These are phyloP conservation scores for Ennomos quercinarius DNA, from an alignment of 2,888 invertebrate genomes.

Conservation along the genomic window DNA sequence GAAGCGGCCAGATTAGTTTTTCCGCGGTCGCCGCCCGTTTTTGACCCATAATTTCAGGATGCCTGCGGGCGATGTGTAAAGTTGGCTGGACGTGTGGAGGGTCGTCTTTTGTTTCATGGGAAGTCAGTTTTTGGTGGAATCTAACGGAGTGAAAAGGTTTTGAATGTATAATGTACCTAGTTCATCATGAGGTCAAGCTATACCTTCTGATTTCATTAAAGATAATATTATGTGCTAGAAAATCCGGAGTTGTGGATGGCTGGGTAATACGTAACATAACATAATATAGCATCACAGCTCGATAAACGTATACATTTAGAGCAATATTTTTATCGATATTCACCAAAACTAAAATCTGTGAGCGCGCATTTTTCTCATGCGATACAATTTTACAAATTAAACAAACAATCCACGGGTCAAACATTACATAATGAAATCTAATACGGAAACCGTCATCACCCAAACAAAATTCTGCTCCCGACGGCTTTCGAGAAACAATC, in stretches of 20 bases:
- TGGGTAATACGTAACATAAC: too few relatives aligned
- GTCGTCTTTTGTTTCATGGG: slow-evolving; percentile 30
- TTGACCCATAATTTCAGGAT: slow-evolving; percentile 30
- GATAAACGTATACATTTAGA: too few relatives aligned
- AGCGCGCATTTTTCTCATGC: too few relatives aligned
- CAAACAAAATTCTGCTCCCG: background rate
- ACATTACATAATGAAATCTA: background rate
- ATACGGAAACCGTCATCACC: background rate
- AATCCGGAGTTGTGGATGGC: too few relatives aligned
- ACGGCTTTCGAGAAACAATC: slow-evolving; percentile 13
- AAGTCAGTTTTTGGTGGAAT: slow-evolving; percentile 18
- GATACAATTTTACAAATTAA: too few relatives aligned
- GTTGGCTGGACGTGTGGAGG: slow-evolving; percentile 30
- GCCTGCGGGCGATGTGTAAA: slow-evolving; percentile 28
- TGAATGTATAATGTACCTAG: slow-evolving; percentile 3
- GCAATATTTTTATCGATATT: too few relatives aligned
- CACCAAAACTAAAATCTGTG: too few relatives aligned
- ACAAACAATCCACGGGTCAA: background rate
- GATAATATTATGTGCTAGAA: too few relatives aligned
- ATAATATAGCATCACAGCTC: too few relatives aligned
- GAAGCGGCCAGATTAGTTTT: slow-evolving; percentile 32
- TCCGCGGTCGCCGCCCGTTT: slow-evolving; percentile 23
- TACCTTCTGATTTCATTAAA: too few relatives aligned
- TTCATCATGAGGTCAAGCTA: too few relatives aligned
- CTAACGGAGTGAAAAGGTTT: slow-evolving; percentile 13